Percentiles rank a stretch among this genome's conserved stretches.
phyloP scores from a whole-genome alignment of 2,888 invertebrate species.

The Oasisia sp. region DNA sequence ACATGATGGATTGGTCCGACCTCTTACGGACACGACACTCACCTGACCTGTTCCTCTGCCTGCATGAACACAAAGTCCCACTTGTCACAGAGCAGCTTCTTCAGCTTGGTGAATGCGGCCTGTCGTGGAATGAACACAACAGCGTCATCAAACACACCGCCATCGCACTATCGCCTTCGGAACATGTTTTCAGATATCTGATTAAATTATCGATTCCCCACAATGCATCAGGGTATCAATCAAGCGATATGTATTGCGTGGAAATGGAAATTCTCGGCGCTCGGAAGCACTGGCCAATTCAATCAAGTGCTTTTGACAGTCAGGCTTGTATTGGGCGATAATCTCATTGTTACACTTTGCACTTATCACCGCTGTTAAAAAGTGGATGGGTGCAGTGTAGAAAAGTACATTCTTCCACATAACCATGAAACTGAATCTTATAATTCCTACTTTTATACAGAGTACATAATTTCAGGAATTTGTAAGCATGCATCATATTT shows the following conservation, averaged over 20 bases:
- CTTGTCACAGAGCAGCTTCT: slow-evolving; percentile 93
- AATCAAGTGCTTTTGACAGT: too few relatives aligned
- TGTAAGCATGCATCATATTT: background rate
- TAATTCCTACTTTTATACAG: background rate
- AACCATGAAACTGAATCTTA: background rate
- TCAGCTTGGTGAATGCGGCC: slow-evolving; percentile 87
- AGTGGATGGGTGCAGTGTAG: background rate
- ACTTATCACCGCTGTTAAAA: background rate
- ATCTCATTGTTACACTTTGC: background rate
- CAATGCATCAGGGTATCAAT: background rate
- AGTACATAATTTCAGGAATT: background rate
- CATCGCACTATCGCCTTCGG: background rate
- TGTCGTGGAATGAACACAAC: slow-evolving; percentile 56
- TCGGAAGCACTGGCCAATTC: too few relatives aligned
- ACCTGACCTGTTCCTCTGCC: slow-evolving; percentile 91
- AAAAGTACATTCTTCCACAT: background rate
- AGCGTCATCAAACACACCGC: background rate
- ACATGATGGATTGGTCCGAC: too few relatives aligned
- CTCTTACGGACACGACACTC: slow-evolving; percentile 36
- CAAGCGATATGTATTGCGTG: too few relatives aligned
- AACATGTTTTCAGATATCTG: background rate
- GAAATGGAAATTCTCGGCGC: too few relatives aligned
- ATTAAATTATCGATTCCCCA: background rate
- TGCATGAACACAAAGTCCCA: slow-evolving; percentile 98
- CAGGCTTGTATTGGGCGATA: too few relatives aligned